These are phyloP conservation scores for Holacanthus passer DNA, from an alignment of 2,113 vertebrate genomes.

Conservation along the genomic window DNA sequence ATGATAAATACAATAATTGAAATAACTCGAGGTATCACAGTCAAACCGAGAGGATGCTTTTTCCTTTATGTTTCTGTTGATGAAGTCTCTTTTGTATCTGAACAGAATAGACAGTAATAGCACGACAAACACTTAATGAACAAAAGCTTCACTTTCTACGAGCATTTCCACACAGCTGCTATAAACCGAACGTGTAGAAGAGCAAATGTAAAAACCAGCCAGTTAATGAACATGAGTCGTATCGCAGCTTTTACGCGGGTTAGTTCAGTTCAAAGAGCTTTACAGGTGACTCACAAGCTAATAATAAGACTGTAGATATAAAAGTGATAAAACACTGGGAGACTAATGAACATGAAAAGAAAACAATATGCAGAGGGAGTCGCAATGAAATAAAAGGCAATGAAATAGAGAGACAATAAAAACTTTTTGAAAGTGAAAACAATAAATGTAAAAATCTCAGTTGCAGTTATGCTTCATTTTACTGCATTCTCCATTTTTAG, in stretches of 20 bases:
- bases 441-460: slow-evolving; percentile 37
- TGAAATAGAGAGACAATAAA: slow-evolving; percentile 59
- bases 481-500: too few species aligned
- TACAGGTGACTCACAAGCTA: background rate
- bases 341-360: slow-evolving; percentile 58
- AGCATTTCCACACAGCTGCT: background rate
- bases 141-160: background rate
- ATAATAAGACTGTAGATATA: background rate
- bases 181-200: background rate
- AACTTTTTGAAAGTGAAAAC: slow-evolving; percentile 42
- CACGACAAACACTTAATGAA: background rate
- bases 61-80: background rate
- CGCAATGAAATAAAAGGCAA: slow-evolving; percentile 59
- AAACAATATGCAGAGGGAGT: slow-evolving; percentile 23
- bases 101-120: too few species aligned
- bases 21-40: too few species aligned
- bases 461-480: slow-evolving; percentile 37
- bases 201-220: background rate
- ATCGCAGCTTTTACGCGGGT: background rate
- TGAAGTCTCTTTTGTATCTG: background rate
- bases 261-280: background rate
- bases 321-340: slow-evolving; percentile 60
- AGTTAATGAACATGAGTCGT: background rate
- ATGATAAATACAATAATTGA: too few species aligned
- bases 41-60: background rate